Evolutionary conservation across 2,113 vertebrate species (phyloP), one percentile per base, ranked within the genome.

Genomic region (Plectropomus leopardus): DNA sequence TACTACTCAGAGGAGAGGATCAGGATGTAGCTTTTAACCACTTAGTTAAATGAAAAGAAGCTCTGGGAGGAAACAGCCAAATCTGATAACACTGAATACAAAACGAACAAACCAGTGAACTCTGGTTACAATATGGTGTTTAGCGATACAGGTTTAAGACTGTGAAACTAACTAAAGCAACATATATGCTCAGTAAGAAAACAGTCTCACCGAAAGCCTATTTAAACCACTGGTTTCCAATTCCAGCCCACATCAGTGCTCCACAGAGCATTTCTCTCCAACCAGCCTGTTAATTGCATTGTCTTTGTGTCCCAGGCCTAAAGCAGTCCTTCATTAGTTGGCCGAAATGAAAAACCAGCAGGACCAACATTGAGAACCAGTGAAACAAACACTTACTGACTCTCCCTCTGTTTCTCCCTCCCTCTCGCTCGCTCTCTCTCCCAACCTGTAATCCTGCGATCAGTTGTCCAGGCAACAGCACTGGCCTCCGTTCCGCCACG

Each of bases 401-500:
- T 63, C 51, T 60, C 44, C 21, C 28, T 48, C 42, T 65, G 21
- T 8, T 57, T 34, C 36, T 65, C 74, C 32, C 26, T 28, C 60
- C 23, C 8, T 8, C 13, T 17, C n/a, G n/a, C 17, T 34, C 50
- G 10, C 44, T 40, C 23, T 34, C 70, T 77, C 74, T 78, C 84
- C 72, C 57, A 81, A 79, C 77, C 88, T 78, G 80, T 89, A 89
- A 87, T 92, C 88, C 76, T 72, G 76, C 10, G 83, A 90, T 93
- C 84, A 83, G 89, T 91, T 92, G 89, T 93, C 88, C 83, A 42
- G 88, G 89, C 86, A 93, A 90, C 92, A 78, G 90, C 73, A 3
- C 63, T 14, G 61, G 84, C 86, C 82, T 76, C 80, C 55, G 73
- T 72, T 78, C 34, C 50, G 32, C 72, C 83, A 86, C 50, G 60